phyloP scores from a whole-genome alignment of 2,797 vertebrate species.

The Myotis vivesi region DNA sequence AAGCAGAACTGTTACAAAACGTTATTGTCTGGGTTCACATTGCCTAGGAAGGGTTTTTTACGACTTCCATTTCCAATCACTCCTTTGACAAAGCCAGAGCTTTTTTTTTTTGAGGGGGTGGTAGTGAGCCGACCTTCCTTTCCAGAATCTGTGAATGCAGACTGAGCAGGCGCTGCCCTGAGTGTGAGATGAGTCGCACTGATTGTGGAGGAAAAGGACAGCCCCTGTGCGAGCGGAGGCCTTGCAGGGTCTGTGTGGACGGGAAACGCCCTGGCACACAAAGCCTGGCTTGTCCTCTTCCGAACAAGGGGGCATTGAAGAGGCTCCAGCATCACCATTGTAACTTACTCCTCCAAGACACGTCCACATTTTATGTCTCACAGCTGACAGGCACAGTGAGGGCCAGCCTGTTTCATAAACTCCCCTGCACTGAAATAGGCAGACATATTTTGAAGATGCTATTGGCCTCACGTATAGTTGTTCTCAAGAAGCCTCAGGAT shows the following conservation, averaged over 20 bases:
- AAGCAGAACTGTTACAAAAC: constrained; percentile 89
- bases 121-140: constrained; percentile 75
- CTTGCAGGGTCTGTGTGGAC: constrained; percentile 85
- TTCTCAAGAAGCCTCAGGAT: not conserved
- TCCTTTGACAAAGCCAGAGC: constrained; percentile 84
- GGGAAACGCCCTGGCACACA: constrained; percentile 83
- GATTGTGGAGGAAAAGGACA: constrained; percentile 90
- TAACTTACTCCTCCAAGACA: constrained; percentile 63
- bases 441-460: not conserved
- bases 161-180: constrained; percentile 84
- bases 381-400: not conserved
- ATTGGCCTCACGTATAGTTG: not conserved
- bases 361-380: constrained; percentile 41
- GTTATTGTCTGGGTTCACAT: constrained; percentile 84
- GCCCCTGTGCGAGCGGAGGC: constrained; percentile 83
- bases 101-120: constrained; percentile 44
- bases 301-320: constrained; percentile 79
- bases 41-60: constrained; percentile 83
- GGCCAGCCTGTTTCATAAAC: constrained; percentile 17
- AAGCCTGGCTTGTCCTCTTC: constrained; percentile 78
- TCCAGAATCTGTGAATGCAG: constrained; percentile 87
- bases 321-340: constrained; percentile 71
- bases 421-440: not conserved
- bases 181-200: constrained; percentile 85
- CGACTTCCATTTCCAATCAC: constrained; percentile 84